Conservation (phyloP, 2,888 invertebrate species). For the Anaspis maculata region DNA sequence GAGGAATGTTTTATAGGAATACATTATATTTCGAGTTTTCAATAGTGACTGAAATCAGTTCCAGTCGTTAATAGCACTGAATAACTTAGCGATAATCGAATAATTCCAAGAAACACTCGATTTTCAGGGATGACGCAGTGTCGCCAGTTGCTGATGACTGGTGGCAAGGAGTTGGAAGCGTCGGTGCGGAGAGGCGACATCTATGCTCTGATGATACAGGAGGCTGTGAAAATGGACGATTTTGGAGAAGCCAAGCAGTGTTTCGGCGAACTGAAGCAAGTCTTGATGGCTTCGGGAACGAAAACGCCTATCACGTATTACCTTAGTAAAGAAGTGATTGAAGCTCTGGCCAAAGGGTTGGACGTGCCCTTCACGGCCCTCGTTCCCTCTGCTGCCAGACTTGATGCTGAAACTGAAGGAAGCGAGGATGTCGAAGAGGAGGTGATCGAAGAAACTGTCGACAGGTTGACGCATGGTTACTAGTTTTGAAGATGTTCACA, state of each 20-base stretch:
- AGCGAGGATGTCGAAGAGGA: conserved; percentile 32
- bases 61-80: too few species aligned
- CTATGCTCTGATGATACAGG: conserved; percentile 40
- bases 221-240: conserved; percentile 32
- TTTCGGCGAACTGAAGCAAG: conserved; percentile 35
- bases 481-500: too few species aligned
- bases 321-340: conserved; percentile 37
- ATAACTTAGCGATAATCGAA: too few species aligned
- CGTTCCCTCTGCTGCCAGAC: conserved; percentile 24
- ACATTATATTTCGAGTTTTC: too few species aligned
- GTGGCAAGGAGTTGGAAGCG: conserved; percentile 35
- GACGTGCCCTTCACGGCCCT: conserved; percentile 31
- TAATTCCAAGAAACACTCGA: too few species aligned
- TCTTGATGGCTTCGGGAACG: conserved; percentile 25
- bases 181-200: conserved; percentile 41
- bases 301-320: conserved; percentile 38
- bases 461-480: too few species aligned
- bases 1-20: too few species aligned
- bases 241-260: conserved; percentile 37
- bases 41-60: too few species aligned
- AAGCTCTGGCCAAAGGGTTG: conserved; percentile 36
- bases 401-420: conserved; percentile 19
- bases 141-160: conserved; percentile 34
- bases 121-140: conserved; percentile 35
- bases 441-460: too few species aligned